phyloP scores from a whole-genome alignment of 2,113 vertebrate species.

The Pandion haliaetus region DNA sequence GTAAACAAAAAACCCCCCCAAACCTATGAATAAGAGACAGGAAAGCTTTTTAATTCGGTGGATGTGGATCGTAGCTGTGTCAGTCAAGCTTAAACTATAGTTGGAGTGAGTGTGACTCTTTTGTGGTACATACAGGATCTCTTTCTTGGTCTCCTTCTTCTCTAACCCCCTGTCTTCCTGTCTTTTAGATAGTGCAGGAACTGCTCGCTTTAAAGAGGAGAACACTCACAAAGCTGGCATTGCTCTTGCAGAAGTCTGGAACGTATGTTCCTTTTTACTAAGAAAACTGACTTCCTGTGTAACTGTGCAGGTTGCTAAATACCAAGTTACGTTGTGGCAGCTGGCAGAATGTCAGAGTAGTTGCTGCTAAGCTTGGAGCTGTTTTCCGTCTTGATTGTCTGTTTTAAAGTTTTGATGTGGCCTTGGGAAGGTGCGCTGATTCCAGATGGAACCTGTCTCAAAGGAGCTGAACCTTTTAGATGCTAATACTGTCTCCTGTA shows the following conservation, averaged over 20 bases:
- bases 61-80: not conserved
- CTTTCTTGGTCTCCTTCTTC: not conserved
- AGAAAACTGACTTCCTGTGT: conserved; percentile 16
- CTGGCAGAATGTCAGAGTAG: not conserved
- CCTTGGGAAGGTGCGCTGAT: not conserved
- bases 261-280: not conserved
- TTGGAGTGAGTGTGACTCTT: not conserved
- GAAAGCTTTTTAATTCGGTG: not conserved
- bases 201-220: not conserved
- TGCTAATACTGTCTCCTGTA: not conserved
- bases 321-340: not conserved
- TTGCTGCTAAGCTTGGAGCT: not conserved
- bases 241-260: not conserved
- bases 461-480: not conserved
- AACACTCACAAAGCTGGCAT: not conserved
- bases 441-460: not conserved
- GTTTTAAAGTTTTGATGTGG: not conserved
- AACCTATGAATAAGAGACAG: not conserved
- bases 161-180: not conserved
- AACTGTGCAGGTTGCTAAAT: not conserved
- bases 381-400: not conserved
- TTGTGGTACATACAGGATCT: not conserved
- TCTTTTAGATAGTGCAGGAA: not conserved
- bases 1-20: not conserved
- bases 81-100: not conserved